Evolutionary conservation across 2,888 invertebrate species (phyloP).

Genomic region (Sarcophaga rosellei): DNA sequence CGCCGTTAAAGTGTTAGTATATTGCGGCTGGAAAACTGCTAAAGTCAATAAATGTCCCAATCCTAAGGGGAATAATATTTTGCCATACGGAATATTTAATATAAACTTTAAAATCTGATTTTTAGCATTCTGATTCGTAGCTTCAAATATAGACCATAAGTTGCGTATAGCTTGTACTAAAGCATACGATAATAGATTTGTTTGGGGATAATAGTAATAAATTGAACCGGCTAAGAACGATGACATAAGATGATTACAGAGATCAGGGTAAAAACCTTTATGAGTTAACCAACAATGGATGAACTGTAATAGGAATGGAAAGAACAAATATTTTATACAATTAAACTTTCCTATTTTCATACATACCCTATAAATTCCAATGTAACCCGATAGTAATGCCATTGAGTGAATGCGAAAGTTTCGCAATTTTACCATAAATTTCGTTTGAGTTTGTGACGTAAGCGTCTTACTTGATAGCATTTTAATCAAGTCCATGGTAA

Average conservation of each 20-base stretch:
- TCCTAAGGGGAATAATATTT: constrained; percentile 68
- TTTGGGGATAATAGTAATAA: constrained; percentile 73
- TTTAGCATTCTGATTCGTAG: constrained; percentile 1
- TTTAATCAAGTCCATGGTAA: constrained; percentile 74
- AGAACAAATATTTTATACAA: background rate
- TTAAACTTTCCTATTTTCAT: background rate
- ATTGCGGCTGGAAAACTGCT: constrained; percentile 34
- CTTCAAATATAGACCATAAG: constrained; percentile 66
- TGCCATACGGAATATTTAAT: constrained; percentile 69
- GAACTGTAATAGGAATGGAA: constrained; percentile 65
- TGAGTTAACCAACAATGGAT: constrained; percentile 72
- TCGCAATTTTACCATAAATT: constrained; percentile 55
- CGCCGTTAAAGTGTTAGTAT: constrained; percentile 49
- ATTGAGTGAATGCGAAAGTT: constrained; percentile 70
- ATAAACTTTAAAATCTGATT: constrained; percentile 45
- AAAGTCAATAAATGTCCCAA: constrained; percentile 71
- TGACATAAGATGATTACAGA: constrained; percentile 71
- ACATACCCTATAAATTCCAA: constrained; percentile 76
- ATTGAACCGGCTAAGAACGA: constrained; percentile 75
- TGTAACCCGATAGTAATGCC: constrained; percentile 73
- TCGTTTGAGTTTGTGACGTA: constrained; percentile 22
- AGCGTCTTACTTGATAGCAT: constrained; percentile 64
- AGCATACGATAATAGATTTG: constrained; percentile 72
- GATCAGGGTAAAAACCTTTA: background rate
- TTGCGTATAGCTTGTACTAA: constrained; percentile 71